Evolutionary conservation across 1,140 invertebrate genomes (phyloP).

Genomic region (Sycophaga agraensis): DNA sequence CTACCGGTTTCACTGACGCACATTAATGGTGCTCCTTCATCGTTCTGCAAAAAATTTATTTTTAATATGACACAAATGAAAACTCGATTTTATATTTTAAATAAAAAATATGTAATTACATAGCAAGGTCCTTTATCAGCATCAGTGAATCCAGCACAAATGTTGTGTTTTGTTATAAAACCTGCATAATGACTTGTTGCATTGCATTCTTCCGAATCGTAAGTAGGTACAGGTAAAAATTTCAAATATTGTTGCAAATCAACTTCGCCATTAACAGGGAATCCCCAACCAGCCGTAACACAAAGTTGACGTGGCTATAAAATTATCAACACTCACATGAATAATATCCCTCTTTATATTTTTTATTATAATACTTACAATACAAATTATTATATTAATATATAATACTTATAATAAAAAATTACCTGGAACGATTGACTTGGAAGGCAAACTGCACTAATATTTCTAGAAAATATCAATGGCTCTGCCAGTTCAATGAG

Average conservation of each 20-base stretch:
- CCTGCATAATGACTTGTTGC: slow-evolving; percentile 65
- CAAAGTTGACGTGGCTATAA: slow-evolving; percentile 61
- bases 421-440: slow-evolving; percentile 50
- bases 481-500: slow-evolving; percentile 60
- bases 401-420: neutral
- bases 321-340: slow-evolving; percentile 1
- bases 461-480: slow-evolving; percentile 57
- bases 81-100: no score
- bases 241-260: slow-evolving; percentile 59
- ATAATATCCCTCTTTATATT: no score
- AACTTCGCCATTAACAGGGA: slow-evolving; percentile 58
- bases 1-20: slow-evolving; percentile 60
- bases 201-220: slow-evolving; percentile 61
- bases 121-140: slow-evolving; percentile 63
- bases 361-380: no score
- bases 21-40: slow-evolving; percentile 67
- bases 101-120: slow-evolving; percentile 57
- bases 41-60: slow-evolving; percentile 58
- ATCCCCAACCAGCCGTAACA: slow-evolving; percentile 64
- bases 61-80: no score
- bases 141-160: slow-evolving; percentile 63
- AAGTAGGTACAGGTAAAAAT: slow-evolving; percentile 62
- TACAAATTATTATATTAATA: no score
- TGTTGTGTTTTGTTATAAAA: slow-evolving; percentile 59
- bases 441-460: slow-evolving; percentile 63